A percentile compares a stretch with the other conserved stretches of the same genome.
Evolutionary conservation across 2,888 invertebrate species (phyloP).

Genomic region (Himalopsyche japonica): DNA sequence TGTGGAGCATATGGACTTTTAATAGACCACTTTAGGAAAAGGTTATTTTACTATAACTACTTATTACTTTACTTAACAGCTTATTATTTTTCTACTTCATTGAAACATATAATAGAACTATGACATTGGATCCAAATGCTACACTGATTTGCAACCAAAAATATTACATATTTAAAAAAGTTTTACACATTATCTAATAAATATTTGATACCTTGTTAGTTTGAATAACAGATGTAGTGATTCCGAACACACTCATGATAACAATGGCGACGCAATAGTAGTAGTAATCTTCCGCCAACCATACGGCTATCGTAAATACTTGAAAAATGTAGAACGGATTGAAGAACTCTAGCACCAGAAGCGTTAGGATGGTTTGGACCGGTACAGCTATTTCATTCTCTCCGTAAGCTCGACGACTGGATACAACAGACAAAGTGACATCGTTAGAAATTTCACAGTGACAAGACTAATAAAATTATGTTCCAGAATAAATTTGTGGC

Average conservation of each 20-base stretch:
- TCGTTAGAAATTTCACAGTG: no score
- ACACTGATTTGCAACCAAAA: no score
- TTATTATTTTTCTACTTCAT: no score
- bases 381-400: slow-evolving; percentile 83
- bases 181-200: no score
- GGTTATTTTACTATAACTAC: no score
- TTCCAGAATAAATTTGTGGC: no score
- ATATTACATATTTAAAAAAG: no score
- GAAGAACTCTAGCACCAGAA: slow-evolving; percentile 80
- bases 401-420: slow-evolving; percentile 79
- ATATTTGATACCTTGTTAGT: slow-evolving; percentile 69
- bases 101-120: no score
- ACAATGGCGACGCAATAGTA: slow-evolving; percentile 88
- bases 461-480: neutral
- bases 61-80: no score
- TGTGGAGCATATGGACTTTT: no score
- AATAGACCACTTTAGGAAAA: no score
- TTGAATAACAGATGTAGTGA: slow-evolving; percentile 81
- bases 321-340: slow-evolving; percentile 97
- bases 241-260: slow-evolving; percentile 80
- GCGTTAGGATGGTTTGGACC: slow-evolving; percentile 69
- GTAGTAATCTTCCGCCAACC: slow-evolving; percentile 88
- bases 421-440: slow-evolving; percentile 42
- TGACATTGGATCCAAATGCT: no score
- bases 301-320: slow-evolving; percentile 84